These are phyloP conservation scores for Festucalex cinctus DNA, from an alignment of 2,113 vertebrate species.

Conservation along the genomic window DNA sequence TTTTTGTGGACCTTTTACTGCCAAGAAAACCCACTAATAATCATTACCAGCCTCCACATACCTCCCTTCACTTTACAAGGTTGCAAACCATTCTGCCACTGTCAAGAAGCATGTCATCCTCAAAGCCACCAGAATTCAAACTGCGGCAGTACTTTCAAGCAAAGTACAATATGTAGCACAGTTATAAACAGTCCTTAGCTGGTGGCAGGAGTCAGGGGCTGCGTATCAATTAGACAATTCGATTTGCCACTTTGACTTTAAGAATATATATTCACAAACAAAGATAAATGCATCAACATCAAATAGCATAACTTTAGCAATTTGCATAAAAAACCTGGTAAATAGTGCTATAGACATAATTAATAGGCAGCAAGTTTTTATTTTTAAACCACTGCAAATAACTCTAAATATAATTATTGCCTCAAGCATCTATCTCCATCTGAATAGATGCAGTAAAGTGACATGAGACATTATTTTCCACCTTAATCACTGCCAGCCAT, in stretches of 20 bases:
- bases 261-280: constrained; percentile 35
- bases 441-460: neutral
- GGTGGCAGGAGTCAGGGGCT: constrained; percentile 44
- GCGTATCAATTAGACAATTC: constrained; percentile 58
- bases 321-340: neutral
- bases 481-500: no score
- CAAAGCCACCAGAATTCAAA: constrained; percentile 37
- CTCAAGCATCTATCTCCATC: neutral
- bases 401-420: neutral
- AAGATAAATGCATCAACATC: constrained; percentile 4
- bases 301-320: neutral
- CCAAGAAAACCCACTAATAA: constrained; percentile 46
- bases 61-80: constrained; percentile 54
- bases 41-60: constrained; percentile 47
- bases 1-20: constrained; percentile 48
- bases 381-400: neutral
- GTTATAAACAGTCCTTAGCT: constrained; percentile 41
- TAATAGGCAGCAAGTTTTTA: neutral
- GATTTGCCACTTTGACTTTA: constrained; percentile 47
- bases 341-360: neutral
- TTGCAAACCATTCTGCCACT: constrained; percentile 46
- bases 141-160: constrained; percentile 30
- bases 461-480: neutral
- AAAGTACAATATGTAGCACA: constrained; percentile 39
- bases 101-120: constrained; percentile 42